phyloP scores from a whole-genome alignment of 2,797 vertebrate species.

The Distichodus sexfasciatus region DNA sequence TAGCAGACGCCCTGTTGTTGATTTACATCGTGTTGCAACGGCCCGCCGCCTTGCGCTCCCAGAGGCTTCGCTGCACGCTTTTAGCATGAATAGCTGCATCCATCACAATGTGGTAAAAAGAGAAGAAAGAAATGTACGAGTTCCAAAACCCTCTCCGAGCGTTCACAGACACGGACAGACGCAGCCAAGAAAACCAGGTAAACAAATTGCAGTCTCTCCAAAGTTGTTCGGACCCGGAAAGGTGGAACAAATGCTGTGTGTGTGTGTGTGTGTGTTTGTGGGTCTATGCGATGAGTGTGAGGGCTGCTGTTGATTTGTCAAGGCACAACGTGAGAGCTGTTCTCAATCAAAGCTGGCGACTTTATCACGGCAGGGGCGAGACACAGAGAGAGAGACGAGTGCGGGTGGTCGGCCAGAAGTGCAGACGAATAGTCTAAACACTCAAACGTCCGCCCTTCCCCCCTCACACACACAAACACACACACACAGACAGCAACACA shows the following conservation, averaged over 20 bases:
- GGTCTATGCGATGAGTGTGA: too few relatives aligned
- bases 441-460: too few relatives aligned
- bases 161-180: too few relatives aligned
- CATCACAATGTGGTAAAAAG: slow-evolving; percentile 33
- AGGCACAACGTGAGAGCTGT: slow-evolving; percentile 9
- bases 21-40: slow-evolving; percentile 33
- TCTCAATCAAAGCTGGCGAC: slow-evolving; percentile 15
- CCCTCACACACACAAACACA: background rate
- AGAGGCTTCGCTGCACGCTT: slow-evolving; percentile 35
- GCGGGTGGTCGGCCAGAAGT: background rate
- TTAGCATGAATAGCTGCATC: slow-evolving; percentile 43
- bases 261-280: background rate
- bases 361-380: slow-evolving; percentile 7
- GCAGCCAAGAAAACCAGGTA: too few relatives aligned
- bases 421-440: slow-evolving; percentile 2
- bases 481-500: background rate
- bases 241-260: too few relatives aligned
- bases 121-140: too few relatives aligned
- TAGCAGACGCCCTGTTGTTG: slow-evolving; percentile 15
- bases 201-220: too few relatives aligned
- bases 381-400: slow-evolving; percentile 19
- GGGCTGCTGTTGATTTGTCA: slow-evolving; percentile 21
- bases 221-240: too few relatives aligned
- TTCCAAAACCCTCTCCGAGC: too few relatives aligned
- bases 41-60: slow-evolving; percentile 17